Evolutionary conservation across 2,888 invertebrate genomes (phyloP).

Genomic region (Onchidella celtica): DNA sequence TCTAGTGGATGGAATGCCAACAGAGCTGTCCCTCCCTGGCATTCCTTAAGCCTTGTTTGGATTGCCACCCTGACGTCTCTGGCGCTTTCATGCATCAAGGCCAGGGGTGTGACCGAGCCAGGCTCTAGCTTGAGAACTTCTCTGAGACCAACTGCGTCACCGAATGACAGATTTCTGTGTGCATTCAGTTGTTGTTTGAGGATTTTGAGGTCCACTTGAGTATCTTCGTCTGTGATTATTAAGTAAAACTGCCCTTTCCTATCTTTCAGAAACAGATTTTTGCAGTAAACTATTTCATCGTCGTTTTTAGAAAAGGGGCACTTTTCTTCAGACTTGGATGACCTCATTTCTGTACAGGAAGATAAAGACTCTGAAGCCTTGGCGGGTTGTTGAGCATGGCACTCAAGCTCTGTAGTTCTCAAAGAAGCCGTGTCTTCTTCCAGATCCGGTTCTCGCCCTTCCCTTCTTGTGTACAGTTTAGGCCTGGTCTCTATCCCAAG

Average conservation of each 20-base stretch:
- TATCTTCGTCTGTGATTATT: slow-evolving; percentile 62
- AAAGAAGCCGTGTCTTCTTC: no score
- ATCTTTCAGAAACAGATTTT: slow-evolving; percentile 70
- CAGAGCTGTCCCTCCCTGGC: no score
- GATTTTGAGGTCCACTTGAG: slow-evolving; percentile 58
- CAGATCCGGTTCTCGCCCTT: no score
- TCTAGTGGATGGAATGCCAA: slow-evolving; percentile 18
- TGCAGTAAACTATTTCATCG: slow-evolving; percentile 62
- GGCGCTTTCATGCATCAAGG: slow-evolving; percentile 55
- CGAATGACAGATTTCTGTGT: slow-evolving; percentile 69
- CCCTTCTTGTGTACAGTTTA: not conserved
- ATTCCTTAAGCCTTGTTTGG: not conserved
- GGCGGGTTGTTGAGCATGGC: not conserved
- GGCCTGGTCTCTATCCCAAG: not conserved
- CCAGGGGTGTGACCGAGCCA: slow-evolving; percentile 66
- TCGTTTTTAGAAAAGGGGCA: not conserved
- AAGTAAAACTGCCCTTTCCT: slow-evolving; percentile 65
- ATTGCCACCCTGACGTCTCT: slow-evolving; percentile 56
- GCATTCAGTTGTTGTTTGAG: slow-evolving; percentile 60
- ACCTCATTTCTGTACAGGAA: no score
- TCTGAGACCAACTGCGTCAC: slow-evolving; percentile 57
- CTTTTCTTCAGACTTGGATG: no score
- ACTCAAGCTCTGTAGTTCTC: not conserved
- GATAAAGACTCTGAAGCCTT: not conserved
- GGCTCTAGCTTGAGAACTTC: slow-evolving; percentile 53